Conservation (phyloP, 1,140 invertebrate species). For the Lithobius niger region DNA sequence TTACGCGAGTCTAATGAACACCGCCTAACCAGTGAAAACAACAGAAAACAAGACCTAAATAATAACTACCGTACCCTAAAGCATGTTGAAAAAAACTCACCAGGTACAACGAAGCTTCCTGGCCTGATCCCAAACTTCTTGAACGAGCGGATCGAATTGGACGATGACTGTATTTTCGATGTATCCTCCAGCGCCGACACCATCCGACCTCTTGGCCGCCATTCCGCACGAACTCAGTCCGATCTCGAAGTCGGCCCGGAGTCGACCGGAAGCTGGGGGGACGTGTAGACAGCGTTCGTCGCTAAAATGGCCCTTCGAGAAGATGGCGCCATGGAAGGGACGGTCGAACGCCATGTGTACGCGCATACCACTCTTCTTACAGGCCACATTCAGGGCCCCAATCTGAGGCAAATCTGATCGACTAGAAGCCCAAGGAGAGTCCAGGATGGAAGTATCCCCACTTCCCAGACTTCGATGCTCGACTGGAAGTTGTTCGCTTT, state of each 20-base stretch:
- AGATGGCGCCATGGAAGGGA: constrained; percentile 91
- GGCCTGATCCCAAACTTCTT: constrained; percentile 43
- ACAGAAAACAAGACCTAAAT: too few species aligned
- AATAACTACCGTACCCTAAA: too few species aligned
- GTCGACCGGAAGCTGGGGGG: constrained; percentile 71
- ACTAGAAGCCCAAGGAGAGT: constrained; percentile 51
- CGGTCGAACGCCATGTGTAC: constrained; percentile 89
- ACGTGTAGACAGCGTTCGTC: constrained; percentile 81
- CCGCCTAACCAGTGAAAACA: too few species aligned
- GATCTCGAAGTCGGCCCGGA: constrained; percentile 82
- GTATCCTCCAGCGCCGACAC: constrained; percentile 72
- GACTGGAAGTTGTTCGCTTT: neutral
- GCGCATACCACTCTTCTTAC: constrained; percentile 88
- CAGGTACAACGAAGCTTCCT: constrained; percentile 78
- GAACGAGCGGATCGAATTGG: constrained; percentile 77
- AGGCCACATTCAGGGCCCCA: constrained; percentile 82
- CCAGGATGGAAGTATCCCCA: neutral
- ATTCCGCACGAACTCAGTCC: constrained; percentile 82
- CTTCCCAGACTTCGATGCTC: neutral
- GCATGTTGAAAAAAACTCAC: too few species aligned
- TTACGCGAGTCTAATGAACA: too few species aligned
- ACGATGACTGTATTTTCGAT: constrained; percentile 92
- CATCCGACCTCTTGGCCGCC: constrained; percentile 60
- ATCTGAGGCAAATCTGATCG: constrained; percentile 73
- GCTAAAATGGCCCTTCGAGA: constrained; percentile 76